Base-by-base conservation (phyloP, 2,888 invertebrate species). In the Microctonus brassicae region DNA sequence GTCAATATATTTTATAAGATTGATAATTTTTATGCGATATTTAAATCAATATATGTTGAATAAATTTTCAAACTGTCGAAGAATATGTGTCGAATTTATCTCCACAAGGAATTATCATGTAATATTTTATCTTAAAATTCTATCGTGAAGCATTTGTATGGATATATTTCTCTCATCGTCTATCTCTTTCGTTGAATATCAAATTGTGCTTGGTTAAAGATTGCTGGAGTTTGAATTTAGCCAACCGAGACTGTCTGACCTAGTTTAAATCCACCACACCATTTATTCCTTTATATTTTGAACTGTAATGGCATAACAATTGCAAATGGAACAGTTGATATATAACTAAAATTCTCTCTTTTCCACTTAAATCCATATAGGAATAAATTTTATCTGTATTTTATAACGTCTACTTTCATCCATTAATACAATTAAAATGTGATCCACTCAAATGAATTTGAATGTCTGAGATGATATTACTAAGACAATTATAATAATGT, bases 181-280 rank as follows among this genome's bases (percentile, higher is more conserved):
- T 39, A 9, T 57, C 62, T 55, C 53, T 53, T 36, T 58, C 52
- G 52, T 47, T 71, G 66, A 71, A 71, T 72, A 72, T 62, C 57
- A 39, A 71, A 67, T n/a, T 10, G 17, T 20, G 26, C 47, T 26
- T 29, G 47, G 20, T 57, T 42, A n/a, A 60, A 42, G 58, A 39
- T 34, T 47, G 55, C 57, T 42, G 22, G n/a, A 26, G 67, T 72
- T 68, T 72, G 72, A 72, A 72, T 72, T 72, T 72, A 72, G 67
- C 72, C 62, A 63, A 67, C 39, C 72, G 72, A 72, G 72, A 72
- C 72, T 47, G 72, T 72, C 67, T 67, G 72, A 72, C 72, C 72
- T 63, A 72, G 22, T 72, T 72, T 24, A 24, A 42, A 57, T 67
- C 61, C 62, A 47, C 17, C 47, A 26, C 57, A 67, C 33, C 67